phyloP scores from a whole-genome alignment of 1,140 invertebrate species.

The Lepidurus couesii region DNA sequence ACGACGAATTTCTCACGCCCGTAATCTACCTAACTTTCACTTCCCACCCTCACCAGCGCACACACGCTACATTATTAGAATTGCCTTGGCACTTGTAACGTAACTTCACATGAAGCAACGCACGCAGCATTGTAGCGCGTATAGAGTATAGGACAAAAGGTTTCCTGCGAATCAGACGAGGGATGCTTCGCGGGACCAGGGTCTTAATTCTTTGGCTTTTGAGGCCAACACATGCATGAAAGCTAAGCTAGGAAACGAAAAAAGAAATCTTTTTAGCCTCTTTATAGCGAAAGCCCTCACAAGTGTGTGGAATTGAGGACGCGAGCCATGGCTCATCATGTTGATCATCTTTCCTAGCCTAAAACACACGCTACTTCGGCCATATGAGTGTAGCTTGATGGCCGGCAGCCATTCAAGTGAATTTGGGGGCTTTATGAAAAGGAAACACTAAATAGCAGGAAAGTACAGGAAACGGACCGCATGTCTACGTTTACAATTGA shows the following conservation, averaged over 20 bases:
- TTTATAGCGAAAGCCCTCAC: not conserved
- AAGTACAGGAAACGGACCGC: not conserved
- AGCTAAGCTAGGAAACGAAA: not conserved
- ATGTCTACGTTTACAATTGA: not conserved
- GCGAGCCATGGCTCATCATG: not conserved
- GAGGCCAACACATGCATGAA: not conserved
- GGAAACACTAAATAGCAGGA: not conserved
- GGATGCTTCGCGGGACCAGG: too few relatives aligned
- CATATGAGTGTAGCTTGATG: not conserved
- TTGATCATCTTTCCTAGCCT: not conserved
- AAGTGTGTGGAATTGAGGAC: constrained; percentile 18
- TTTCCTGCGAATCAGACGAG: too few relatives aligned
- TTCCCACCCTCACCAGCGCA: constrained; percentile 3
- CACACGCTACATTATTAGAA: not conserved
- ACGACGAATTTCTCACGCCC: not conserved
- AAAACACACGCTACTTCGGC: not conserved
- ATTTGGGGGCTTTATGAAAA: not conserved
- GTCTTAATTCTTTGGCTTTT: too few relatives aligned
- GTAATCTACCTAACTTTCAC: not conserved
- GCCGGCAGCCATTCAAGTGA: not conserved
- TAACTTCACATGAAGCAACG: not conserved
- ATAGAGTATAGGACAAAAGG: too few relatives aligned
- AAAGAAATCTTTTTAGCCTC: not conserved
- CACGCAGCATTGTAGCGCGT: too few relatives aligned
- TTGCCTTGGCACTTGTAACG: not conserved